Percentiles rank a stretch among this genome's conserved stretches.
phyloP scores from a whole-genome alignment of 2,888 invertebrate species.

The Bellardia pandia region DNA sequence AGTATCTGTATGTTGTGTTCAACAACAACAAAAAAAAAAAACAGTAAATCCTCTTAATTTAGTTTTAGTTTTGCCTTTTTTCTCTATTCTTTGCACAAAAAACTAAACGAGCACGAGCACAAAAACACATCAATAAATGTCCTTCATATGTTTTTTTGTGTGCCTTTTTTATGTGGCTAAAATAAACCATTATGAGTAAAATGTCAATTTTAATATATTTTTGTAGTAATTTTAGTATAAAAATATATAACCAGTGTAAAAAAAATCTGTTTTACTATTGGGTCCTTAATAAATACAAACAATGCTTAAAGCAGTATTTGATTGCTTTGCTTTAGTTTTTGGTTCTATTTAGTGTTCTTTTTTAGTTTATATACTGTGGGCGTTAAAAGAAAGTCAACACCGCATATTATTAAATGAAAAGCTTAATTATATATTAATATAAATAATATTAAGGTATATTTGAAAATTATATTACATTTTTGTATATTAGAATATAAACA shows the following conservation, averaged over 20 bases:
- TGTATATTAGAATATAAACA: no score
- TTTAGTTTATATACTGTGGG: not conserved
- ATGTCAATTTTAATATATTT: slow-evolving; percentile 21
- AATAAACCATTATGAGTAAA: slow-evolving; percentile 49
- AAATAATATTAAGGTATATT: no score
- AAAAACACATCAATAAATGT: slow-evolving; percentile 61
- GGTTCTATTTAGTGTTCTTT: slow-evolving; percentile 13
- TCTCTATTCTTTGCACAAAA: not conserved
- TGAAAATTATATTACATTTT: no score
- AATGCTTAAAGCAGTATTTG: slow-evolving; percentile 20
- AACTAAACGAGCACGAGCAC: not conserved
- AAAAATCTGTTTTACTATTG: slow-evolving; percentile 1
- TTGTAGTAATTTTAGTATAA: not conserved
- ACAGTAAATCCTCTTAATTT: slow-evolving; percentile 55
- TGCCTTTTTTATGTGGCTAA: slow-evolving; percentile 10
- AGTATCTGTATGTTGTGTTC: not conserved
- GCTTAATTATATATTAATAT: no score
- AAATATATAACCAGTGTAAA: not conserved
- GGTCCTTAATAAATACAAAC: slow-evolving; percentile 27
- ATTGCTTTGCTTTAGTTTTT: slow-evolving; percentile 4
- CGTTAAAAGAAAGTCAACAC: no score
- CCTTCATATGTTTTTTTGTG: slow-evolving; percentile 30
- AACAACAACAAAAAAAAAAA: not conserved
- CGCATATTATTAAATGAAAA: no score
- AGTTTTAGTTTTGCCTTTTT: slow-evolving; percentile 7